phyloP scores from a whole-genome alignment of 2,888 invertebrate genomes.

The Heliconius ethilla region DNA sequence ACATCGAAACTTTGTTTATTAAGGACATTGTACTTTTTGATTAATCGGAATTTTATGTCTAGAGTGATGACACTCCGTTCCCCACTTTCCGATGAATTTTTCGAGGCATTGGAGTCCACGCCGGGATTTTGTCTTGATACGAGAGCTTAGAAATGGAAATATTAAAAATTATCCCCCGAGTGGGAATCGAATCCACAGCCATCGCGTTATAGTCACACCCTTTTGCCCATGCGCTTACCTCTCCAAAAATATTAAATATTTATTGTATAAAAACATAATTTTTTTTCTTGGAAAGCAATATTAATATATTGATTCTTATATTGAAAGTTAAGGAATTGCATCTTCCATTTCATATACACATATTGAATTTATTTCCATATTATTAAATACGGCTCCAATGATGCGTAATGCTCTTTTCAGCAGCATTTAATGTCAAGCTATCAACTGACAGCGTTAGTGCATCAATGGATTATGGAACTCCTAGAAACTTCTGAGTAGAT shows the following conservation, averaged over 20 bases:
- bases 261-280: neutral
- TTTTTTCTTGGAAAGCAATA: neutral
- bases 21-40: too few species aligned
- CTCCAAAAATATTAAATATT: neutral
- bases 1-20: too few species aligned
- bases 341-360: conserved; percentile 5
- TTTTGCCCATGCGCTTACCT: neutral
- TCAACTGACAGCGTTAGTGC: conserved; percentile 4
- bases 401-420: conserved; percentile 6
- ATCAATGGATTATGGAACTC: conserved; percentile 14
- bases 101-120: neutral
- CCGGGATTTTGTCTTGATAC: neutral
- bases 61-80: neutral
- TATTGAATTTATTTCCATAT: conserved; percentile 7
- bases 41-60: too few species aligned
- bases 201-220: neutral
- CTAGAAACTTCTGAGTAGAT: conserved; percentile 2
- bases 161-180: too few species aligned
- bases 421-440: conserved; percentile 7
- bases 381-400: conserved; percentile 2
- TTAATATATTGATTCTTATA: neutral
- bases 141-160: neutral
- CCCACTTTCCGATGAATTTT: neutral
- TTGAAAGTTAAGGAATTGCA: neutral
- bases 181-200: neutral